phyloP scores from a whole-genome alignment of 2,113 vertebrate genomes.

The Taurulus bubalis region DNA sequence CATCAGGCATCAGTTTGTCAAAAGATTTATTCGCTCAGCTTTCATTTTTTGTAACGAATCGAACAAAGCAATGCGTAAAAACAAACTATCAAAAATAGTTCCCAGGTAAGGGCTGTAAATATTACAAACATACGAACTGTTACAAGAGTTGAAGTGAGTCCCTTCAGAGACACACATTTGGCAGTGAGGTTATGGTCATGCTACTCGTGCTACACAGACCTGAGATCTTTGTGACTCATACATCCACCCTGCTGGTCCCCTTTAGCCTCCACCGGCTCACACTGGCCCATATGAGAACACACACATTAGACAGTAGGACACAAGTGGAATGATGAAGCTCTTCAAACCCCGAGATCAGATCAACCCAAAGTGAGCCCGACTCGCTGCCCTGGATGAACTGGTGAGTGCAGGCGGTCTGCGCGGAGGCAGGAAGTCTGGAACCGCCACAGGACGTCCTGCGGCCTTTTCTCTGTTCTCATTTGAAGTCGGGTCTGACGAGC shows the following conservation, averaged over 20 bases:
- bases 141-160: background rate
- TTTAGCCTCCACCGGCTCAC: background rate
- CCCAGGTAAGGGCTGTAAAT: background rate
- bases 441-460: no score
- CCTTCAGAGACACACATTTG: background rate
- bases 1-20: background rate
- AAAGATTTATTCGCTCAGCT: slow-evolving; percentile 18
- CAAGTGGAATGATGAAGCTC: background rate
- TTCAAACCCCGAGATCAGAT: background rate
- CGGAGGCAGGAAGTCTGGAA: background rate
- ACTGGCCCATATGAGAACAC: background rate
- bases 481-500: no score
- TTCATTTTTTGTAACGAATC: background rate
- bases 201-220: slow-evolving; percentile 27
- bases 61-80: background rate
- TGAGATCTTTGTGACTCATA: slow-evolving; percentile 21
- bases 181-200: slow-evolving; percentile 8
- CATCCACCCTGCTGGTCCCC: background rate
- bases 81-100: slow-evolving; percentile 3
- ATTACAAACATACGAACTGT: background rate
- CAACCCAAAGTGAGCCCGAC: background rate
- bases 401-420: background rate
- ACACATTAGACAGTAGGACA: background rate
- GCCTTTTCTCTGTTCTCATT: no score
- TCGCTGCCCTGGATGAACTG: background rate